Base-by-base conservation (phyloP, 2,113 vertebrate species). In the Leptobrachium leishanense region DNA sequence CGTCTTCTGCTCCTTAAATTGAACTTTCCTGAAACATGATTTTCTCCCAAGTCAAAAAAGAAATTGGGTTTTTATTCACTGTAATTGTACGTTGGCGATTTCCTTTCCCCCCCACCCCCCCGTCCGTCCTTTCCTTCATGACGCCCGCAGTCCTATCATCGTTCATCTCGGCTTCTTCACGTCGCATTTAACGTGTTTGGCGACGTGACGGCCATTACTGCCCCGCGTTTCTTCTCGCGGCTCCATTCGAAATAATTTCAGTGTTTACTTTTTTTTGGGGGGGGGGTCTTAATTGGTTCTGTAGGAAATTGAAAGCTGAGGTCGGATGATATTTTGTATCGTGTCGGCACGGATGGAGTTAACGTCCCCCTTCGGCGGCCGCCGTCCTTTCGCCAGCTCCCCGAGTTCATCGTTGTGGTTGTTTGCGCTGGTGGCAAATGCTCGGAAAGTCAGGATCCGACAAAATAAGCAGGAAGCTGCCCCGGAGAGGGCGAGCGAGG, bases 401-500 rank as follows among this genome's bases (percentile, higher is more conserved):
- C 55, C 4, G 10, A 59, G 55, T 59, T 59, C 46, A 50, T 4
- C 46, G 8, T 59, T 7, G 67, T 11, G 55, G 55, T 68, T 15
- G 42, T 43, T 31, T 43, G 67, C n/a, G 42, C 67, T 43, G 41
- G 41, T 68, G 67, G 12, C 41, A 44, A 59, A 41, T 43, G n/a
- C 2, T 20, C 11, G 6, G 50, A 44, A 50, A 50, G 44, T 44
- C 15, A 11, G 42, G 0, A 72, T 82, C 31, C 79, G 8, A 15
- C 74, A 0, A 75, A 66, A 74, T 20, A 3, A 82, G 86, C 85
- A 87, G 86, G 88, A 87, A 88, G 86, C 62, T 84, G 59, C 46
- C 46, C 20, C 55, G 13, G 55, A 59, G 13, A 59, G 55, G 13
- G 4, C 82, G 75, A n/a, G 41, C 41, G 77, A 43, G 88, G 85